Base-by-base conservation (phyloP, 2,797 vertebrate genomes). In the Buceros bicornis region DNA sequence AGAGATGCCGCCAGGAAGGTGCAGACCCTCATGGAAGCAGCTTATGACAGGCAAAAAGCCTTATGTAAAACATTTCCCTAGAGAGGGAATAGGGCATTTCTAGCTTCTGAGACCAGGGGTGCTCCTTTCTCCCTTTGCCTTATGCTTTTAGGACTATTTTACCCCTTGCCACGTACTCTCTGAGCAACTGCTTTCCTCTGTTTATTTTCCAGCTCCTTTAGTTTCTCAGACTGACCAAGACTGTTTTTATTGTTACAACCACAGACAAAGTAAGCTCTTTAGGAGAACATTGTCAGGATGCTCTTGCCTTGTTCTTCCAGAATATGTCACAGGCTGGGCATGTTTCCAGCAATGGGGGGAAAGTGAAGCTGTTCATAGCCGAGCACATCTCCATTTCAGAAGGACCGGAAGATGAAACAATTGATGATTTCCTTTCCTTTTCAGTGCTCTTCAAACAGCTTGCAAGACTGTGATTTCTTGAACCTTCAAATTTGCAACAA, bases 311-410 rank as follows among this genome's bases (percentile, higher is more conserved):
- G 26, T 40, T 93, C 31, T 78, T 76, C 82, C 80, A 84, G 61
- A 76, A 8, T 18, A 76, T 93, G 54, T 54, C 62, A 72, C 17
- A 11, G 82, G 31, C 45, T 50, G 47, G 72, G 33, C 35, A 28
- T 29, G 16, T 64, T 93, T 73, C 56, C 82, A 94, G 73, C 53
- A 26, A 16, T 5, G 53, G 43, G 22, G 25, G 62, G 47, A 82
- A 90, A 93, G 51, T 0, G 5, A 48, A 90, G 64, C 67, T 95
- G 71, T 93, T 91, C 89, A 70, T 79, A 94, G 96, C 66, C 1
- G 2, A 73, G 37, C 28, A 56, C 56, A 93, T 95, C 87, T 95
- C 73, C 87, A 95, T 92, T 95, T 95, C 95, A 95, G 74, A 94
- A 62, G 79, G 56, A 80, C 48, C 87, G 86, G 81, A 24, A 93